Evolutionary conservation across 2,797 vertebrate genomes (phyloP).

Genomic region (Lepilemur septentrionalis): DNA sequence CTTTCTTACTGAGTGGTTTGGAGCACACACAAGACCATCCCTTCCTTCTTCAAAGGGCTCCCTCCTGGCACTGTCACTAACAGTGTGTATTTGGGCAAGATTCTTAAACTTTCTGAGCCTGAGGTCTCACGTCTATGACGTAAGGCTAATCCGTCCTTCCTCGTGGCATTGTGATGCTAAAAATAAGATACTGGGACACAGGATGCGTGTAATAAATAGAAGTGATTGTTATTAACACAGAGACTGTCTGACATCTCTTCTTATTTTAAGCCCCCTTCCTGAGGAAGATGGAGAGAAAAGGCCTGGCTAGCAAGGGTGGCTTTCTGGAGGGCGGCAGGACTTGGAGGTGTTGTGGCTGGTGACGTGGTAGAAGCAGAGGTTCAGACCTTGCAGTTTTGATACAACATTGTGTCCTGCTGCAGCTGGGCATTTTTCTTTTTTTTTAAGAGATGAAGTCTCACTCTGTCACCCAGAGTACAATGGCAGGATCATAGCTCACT

Average conservation of each 20-base stretch:
- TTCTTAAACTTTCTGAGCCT: neutral
- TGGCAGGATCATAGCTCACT: no score
- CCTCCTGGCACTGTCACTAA: neutral
- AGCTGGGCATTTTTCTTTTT: neutral
- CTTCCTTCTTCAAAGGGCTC: no score
- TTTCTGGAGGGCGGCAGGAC: neutral
- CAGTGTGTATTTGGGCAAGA: no score
- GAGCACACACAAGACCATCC: no score
- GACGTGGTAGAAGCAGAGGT: neutral
- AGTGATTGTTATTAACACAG: neutral
- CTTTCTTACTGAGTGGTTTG: neutral
- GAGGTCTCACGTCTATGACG: neutral
- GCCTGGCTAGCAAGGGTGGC: neutral
- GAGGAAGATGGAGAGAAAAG: neutral
- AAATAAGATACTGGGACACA: neutral
- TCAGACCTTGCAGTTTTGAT: neutral
- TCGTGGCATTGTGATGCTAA: neutral
- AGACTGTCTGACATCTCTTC: neutral
- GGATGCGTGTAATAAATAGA: neutral
- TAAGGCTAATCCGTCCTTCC: neutral
- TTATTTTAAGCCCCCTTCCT: neutral
- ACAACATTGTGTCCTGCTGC: neutral
- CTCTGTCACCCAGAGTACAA: no score
- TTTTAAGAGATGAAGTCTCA: neutral
- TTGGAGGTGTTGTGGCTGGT: no score